These are phyloP conservation scores for Girardinus metallicus DNA, from an alignment of 2,797 vertebrate species.

Conservation along the genomic window DNA sequence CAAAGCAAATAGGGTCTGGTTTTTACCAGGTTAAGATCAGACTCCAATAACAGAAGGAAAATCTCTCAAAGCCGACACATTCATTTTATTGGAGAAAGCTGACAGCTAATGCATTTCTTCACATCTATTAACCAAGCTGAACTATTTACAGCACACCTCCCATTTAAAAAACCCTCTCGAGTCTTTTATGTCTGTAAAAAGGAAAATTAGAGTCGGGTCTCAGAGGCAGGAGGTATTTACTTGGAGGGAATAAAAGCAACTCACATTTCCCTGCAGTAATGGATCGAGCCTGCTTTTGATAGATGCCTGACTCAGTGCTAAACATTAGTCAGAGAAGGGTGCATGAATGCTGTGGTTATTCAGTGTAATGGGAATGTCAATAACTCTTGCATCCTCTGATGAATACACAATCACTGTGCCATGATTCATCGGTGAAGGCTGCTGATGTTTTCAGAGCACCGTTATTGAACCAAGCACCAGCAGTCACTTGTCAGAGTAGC, in stretches of 20 bases:
- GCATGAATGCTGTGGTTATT: conserved; percentile 46
- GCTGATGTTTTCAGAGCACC: conserved; percentile 43
- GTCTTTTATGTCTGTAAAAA: conserved; percentile 8
- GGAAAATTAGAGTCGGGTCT: conserved; percentile 9
- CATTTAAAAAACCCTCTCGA: neutral
- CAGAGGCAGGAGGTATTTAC: conserved; percentile 30
- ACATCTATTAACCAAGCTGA: neutral
- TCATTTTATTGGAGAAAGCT: neutral
- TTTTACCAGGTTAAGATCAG: neutral
- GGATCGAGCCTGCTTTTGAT: conserved; percentile 27
- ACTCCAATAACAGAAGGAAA: neutral
- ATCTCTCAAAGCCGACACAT: neutral
- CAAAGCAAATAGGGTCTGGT: too few species aligned
- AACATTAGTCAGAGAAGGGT: conserved; percentile 43
- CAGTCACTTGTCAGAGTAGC: conserved; percentile 23
- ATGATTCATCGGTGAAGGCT: conserved; percentile 45
- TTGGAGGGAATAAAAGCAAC: conserved; percentile 24
- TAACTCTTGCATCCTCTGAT: conserved; percentile 48
- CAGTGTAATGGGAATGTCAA: conserved; percentile 56
- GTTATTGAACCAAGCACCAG: conserved; percentile 31
- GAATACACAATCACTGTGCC: conserved; percentile 35
- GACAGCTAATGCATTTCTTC: neutral
- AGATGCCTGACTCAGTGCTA: conserved; percentile 36
- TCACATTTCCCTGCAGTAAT: conserved; percentile 39
- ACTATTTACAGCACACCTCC: conserved; percentile 8